These are phyloP conservation scores for Agapostemon virescens DNA, from an alignment of 2,888 invertebrate genomes.

Conservation along the genomic window DNA sequence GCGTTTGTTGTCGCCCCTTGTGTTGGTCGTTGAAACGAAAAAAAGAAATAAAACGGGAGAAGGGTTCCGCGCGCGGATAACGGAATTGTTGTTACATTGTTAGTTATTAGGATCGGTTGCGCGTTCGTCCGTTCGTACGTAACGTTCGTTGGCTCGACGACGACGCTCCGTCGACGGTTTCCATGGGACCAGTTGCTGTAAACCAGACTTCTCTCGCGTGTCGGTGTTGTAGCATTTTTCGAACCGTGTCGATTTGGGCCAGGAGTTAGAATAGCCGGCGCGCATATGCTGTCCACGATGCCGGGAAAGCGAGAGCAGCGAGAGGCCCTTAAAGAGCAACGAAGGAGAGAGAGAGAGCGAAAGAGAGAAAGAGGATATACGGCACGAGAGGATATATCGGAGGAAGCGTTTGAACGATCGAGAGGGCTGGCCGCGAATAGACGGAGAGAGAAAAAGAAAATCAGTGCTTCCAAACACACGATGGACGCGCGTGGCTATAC, in stretches of 20 bases:
- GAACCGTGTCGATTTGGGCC: constrained; percentile 11
- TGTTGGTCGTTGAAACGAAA: constrained; percentile 21
- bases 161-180: constrained; percentile 51
- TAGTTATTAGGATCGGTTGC: constrained; percentile 40
- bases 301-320: neutral
- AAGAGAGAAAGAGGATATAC: neutral
- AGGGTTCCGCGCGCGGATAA: constrained; percentile 16
- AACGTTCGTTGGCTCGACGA: constrained; percentile 32
- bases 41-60: neutral
- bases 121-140: constrained; percentile 32
- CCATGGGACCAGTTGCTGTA: constrained; percentile 60
- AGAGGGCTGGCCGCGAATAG: neutral
- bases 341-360: neutral
- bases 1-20: constrained; percentile 35
- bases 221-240: constrained; percentile 36
- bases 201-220: constrained; percentile 48
- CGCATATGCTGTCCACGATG: constrained; percentile 47
- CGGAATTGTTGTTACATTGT: constrained; percentile 57
- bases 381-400: neutral
- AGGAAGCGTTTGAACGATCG: neutral
- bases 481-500: constrained; percentile 40
- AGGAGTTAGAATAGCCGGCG: constrained; percentile 24
- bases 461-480: constrained; percentile 66
- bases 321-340: constrained; percentile 1
- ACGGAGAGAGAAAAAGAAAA: constrained; percentile 21